Percentiles rank a stretch among this genome's conserved stretches.
Conservation (phyloP, 2,113 vertebrate genomes). For the Panurus biarmicus region DNA sequence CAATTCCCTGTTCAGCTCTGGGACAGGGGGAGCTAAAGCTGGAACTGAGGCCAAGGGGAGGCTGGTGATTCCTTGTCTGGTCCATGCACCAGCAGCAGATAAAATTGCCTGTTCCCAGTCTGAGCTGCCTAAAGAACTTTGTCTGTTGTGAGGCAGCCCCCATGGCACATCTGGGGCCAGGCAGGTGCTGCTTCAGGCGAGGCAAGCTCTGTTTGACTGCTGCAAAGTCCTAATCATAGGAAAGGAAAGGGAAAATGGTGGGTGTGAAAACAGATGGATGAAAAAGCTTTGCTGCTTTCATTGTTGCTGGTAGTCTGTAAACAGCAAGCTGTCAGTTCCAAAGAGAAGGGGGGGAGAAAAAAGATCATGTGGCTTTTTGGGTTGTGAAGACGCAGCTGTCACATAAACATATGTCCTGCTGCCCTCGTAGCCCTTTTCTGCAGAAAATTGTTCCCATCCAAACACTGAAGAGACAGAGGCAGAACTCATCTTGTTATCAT, state of each 20-base stretch:
- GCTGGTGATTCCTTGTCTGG: not conserved
- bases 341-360: not conserved
- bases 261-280: conserved; percentile 28
- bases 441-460: not conserved
- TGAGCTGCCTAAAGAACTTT: not conserved
- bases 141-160: not conserved
- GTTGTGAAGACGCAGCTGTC: conserved; percentile 44
- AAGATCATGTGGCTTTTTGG: not conserved
- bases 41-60: not conserved
- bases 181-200: not conserved
- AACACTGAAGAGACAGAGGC: not conserved
- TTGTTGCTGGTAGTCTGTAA: not conserved
- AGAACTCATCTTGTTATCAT: not conserved
- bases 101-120: not conserved
- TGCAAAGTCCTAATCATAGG: not conserved
- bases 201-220: not conserved
- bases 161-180: rapidly evolving
- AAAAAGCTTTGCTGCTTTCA: not conserved
- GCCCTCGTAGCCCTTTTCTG: not conserved
- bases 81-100: not conserved
- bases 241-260: not conserved
- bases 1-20: not conserved
- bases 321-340: conserved; percentile 36
- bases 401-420: conserved; percentile 35
- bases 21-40: not conserved